Conservation (phyloP, 2,113 vertebrate species). For the Nematolebias whitei region DNA sequence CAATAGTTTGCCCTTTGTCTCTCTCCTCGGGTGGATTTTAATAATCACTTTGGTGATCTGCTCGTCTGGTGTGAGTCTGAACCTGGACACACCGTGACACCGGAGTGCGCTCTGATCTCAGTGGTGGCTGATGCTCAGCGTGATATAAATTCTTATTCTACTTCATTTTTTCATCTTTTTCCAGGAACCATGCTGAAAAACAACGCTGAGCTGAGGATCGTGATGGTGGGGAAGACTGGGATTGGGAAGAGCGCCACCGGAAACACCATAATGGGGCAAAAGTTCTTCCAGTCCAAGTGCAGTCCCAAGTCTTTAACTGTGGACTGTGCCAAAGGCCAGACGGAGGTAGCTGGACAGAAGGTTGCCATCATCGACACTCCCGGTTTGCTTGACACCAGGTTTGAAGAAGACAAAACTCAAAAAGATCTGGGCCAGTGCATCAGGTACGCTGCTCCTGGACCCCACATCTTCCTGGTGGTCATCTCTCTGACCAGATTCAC, state of each 20-base stretch:
- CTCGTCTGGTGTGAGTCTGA: no score
- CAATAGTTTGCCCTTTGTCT: no score
- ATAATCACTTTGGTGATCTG: no score
- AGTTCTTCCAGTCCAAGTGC: background rate
- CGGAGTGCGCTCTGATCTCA: no score
- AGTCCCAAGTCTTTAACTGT: background rate
- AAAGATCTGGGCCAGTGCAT: conserved; percentile 1
- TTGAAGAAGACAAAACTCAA: background rate
- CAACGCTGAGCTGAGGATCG: background rate
- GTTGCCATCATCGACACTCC: background rate
- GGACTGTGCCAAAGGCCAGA: background rate
- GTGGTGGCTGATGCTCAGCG: no score
- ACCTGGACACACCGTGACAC: no score
- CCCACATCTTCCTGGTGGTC: conserved; percentile 15
- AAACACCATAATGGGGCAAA: background rate
- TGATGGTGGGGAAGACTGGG: conserved; percentile 11
- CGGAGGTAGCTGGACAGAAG: background rate
- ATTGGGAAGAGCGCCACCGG: conserved; percentile 1
- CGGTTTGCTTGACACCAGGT: conserved; percentile 1
- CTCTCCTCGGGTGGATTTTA: no score
- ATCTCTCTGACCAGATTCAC: conserved; percentile 6
- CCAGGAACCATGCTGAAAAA: background rate
- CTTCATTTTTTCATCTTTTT: background rate
- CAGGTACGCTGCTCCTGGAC: conserved; percentile 1
- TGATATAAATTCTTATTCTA: no score